Conservation (phyloP, 2,113 vertebrate species). For the Sphaerodactylus townsendi region DNA sequence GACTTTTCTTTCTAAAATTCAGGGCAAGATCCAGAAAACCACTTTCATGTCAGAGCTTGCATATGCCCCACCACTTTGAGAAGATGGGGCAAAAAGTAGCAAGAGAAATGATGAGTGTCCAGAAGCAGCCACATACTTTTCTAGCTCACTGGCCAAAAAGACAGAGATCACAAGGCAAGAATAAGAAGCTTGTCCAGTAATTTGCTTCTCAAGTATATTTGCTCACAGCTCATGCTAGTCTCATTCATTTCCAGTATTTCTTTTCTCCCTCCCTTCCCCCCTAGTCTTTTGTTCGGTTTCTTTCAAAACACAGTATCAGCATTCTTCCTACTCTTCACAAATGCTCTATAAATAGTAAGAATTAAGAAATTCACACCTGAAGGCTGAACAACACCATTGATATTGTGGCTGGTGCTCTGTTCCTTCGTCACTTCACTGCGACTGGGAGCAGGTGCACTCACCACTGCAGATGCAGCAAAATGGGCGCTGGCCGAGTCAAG, state of each 20-base stretch:
- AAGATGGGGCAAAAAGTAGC: not conserved
- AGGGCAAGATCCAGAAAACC: not conserved
- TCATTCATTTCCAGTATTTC: conserved; percentile 14
- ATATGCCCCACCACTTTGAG: not conserved
- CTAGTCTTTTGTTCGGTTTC: not conserved
- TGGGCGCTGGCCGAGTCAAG: conserved; percentile 92
- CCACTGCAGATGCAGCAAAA: conserved; percentile 92
- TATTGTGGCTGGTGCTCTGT: conserved; percentile 76
- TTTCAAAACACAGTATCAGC: not conserved
- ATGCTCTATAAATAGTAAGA: fast-evolving
- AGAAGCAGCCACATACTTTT: not conserved
- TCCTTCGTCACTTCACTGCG: conserved; percentile 79
- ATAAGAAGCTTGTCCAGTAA: not conserved
- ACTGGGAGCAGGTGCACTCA: conserved; percentile 78
- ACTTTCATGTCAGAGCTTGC: not conserved
- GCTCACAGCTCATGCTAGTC: not conserved
- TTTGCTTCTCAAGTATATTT: not conserved
- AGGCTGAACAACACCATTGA: conserved; percentile 85
- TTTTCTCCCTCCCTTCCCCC: not conserved
- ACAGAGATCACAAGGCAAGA: not conserved
- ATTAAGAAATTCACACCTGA: conserved; percentile 74
- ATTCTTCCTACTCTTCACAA: fast-evolving
- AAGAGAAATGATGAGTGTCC: not conserved
- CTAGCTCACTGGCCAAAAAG: not conserved
- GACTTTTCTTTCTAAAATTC: not conserved